phyloP scores from a whole-genome alignment of 2,113 vertebrate species.

The Anthoscopus minutus region DNA sequence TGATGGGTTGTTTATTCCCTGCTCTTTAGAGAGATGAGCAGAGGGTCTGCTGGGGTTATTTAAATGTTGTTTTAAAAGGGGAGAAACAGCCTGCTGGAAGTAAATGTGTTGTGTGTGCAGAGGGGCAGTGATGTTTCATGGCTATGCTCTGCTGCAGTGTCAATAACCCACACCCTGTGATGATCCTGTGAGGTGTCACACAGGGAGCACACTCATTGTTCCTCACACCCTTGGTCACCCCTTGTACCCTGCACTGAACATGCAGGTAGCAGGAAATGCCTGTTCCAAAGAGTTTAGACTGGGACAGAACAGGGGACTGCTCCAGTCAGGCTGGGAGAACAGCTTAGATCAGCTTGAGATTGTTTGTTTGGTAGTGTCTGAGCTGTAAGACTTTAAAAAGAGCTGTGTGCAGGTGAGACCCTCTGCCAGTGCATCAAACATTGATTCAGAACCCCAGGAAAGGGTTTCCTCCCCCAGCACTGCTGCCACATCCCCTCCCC shows the following conservation, averaged over 20 bases:
- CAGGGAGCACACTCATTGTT: background rate
- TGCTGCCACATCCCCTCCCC: background rate
- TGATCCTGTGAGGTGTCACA: background rate
- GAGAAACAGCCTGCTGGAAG: background rate
- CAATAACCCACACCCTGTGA: background rate
- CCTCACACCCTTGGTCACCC: background rate
- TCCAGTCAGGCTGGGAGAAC: background rate
- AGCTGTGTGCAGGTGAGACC: background rate
- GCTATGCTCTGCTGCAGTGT: background rate
- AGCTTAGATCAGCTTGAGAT: background rate
- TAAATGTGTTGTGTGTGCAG: background rate
- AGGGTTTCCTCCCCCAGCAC: background rate
- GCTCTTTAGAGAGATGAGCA: background rate
- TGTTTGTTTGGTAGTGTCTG: background rate
- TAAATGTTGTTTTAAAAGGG: background rate
- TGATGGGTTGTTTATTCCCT: background rate
- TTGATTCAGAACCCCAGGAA: background rate
- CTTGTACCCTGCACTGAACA: background rate
- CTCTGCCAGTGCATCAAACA: rapidly evolving
- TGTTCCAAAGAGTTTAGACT: background rate
- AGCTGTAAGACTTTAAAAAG: background rate
- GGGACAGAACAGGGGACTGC: background rate
- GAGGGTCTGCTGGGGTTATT: background rate
- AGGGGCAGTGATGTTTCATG: background rate
- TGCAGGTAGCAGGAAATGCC: background rate